Conservation (phyloP, 2,797 vertebrate genomes). For the Cebuella pygmaea region DNA sequence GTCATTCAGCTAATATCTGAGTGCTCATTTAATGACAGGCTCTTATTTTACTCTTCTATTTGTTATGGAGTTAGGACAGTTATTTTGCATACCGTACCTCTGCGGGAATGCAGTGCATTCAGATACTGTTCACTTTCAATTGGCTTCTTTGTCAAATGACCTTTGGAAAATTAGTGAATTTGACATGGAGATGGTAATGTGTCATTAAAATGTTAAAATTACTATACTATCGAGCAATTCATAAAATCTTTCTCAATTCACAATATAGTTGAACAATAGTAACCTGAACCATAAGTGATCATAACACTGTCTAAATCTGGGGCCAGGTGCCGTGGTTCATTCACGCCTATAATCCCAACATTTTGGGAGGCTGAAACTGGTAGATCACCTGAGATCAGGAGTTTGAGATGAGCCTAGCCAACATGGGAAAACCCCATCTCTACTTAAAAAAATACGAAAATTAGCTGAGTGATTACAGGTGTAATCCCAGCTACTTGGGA, state of each 20-base stretch:
- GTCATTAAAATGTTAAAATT: slow-evolving; percentile 9
- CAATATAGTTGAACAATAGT: background rate
- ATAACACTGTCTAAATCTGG: slow-evolving; percentile 32
- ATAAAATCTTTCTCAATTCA: background rate
- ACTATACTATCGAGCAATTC: background rate
- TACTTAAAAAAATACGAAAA: background rate
- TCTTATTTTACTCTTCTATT: slow-evolving; percentile 15
- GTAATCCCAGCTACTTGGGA: background rate
- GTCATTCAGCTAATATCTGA: background rate
- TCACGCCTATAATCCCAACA: background rate
- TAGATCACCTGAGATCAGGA: background rate
- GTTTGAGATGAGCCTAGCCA: background rate
- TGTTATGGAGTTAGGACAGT: background rate
- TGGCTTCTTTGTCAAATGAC: slow-evolving; percentile 2
- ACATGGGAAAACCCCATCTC: background rate
- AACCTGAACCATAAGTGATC: background rate
- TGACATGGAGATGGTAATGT: slow-evolving; percentile 10
- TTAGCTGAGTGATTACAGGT: no score
- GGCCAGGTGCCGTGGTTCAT: background rate
- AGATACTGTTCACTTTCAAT: background rate
- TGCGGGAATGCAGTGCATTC: background rate
- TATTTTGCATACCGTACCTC: background rate
- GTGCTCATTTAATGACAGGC: background rate
- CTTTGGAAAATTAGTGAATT: slow-evolving; percentile 4
- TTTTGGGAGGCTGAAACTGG: background rate